These are phyloP conservation scores for Drosophila bocqueti DNA, from an alignment of 1,140 invertebrate species.

Conservation along the genomic window DNA sequence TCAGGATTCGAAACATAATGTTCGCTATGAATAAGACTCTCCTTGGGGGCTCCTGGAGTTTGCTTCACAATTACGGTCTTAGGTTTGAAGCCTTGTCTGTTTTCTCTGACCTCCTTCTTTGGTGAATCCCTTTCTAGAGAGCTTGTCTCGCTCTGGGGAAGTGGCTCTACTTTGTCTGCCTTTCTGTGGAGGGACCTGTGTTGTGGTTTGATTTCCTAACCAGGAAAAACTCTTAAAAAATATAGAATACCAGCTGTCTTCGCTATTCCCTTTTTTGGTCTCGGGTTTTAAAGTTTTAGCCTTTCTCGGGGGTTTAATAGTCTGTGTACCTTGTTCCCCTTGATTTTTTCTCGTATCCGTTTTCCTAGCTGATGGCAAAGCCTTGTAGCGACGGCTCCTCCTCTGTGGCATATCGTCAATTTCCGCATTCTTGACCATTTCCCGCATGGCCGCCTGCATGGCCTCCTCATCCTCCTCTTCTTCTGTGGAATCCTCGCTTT, in stretches of 20 bases:
- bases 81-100: neutral
- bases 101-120: neutral
- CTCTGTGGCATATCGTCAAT: neutral
- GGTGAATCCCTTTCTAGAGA: too few relatives aligned
- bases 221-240: neutral
- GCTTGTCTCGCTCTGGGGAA: neutral
- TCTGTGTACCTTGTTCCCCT: neutral
- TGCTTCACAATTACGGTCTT: neutral
- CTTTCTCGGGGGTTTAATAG: neutral
- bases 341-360: neutral
- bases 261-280: neutral
- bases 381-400: accelerated
- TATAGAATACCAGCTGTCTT: neutral
- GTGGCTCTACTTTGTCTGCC: too few relatives aligned
- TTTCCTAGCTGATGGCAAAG: neutral
- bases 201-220: neutral
- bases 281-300: neutral
- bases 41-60: neutral
- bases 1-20: neutral
- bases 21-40: slow-evolving; percentile 1
- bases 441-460: slow-evolving; percentile 46
- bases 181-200: neutral
- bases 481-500: neutral
- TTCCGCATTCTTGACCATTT: slow-evolving; percentile 53
- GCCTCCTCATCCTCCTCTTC: slow-evolving; percentile 48